Conservation (phyloP, 2,113 vertebrate species). For the Labeo catla region DNA sequence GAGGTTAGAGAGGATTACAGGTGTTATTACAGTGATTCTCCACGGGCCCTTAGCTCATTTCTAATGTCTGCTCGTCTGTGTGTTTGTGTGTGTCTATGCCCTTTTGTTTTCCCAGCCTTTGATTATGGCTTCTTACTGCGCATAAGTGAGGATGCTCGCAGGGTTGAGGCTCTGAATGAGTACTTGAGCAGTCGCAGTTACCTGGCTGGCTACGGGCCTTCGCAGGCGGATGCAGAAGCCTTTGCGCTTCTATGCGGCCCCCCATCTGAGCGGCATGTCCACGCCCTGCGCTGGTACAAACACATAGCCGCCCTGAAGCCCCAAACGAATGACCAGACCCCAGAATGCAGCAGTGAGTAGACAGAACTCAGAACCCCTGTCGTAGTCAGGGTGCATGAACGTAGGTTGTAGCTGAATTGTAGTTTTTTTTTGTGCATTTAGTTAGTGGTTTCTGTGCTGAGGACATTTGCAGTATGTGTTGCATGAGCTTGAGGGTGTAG, state of each 20-base stretch:
- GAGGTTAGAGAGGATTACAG: neutral
- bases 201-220: slow-evolving; percentile 88
- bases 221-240: slow-evolving; percentile 85
- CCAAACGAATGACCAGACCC: slow-evolving; percentile 64
- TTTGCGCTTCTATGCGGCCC: slow-evolving; percentile 84
- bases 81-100: slow-evolving; percentile 66
- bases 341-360: slow-evolving; percentile 91
- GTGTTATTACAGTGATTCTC: neutral
- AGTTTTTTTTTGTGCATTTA: neutral
- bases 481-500: neutral
- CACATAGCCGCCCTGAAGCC: slow-evolving; percentile 88
- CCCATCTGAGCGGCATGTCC: slow-evolving; percentile 85
- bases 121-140: slow-evolving; percentile 87
- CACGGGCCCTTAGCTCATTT: neutral
- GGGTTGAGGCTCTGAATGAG: slow-evolving; percentile 85
- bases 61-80: slow-evolving; percentile 57
- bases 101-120: slow-evolving; percentile 90
- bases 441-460: neutral
- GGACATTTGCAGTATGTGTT: neutral
- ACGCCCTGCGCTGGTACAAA: slow-evolving; percentile 94
- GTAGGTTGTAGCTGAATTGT: neutral
- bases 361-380: slow-evolving; percentile 44
- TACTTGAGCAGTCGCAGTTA: slow-evolving; percentile 94
- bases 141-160: slow-evolving; percentile 84
- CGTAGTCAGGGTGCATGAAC: slow-evolving; percentile 42